Base-by-base conservation (phyloP, 2,888 invertebrate species). In the Patella caerulea region DNA sequence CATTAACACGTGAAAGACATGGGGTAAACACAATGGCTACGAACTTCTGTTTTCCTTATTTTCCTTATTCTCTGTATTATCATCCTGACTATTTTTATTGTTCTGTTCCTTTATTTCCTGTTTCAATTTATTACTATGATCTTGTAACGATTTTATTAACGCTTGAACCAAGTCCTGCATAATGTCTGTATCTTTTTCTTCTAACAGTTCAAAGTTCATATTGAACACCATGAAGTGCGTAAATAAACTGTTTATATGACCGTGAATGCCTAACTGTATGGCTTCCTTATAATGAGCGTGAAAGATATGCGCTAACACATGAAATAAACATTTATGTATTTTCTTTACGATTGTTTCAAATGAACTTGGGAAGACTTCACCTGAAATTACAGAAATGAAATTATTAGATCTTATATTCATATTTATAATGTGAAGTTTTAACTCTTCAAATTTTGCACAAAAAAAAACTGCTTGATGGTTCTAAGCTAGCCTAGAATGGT, bases 261-360 rank as follows among this genome's bases (percentile, higher is more conserved):
- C 96, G 94, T 98, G 98, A 92, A 98, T 94, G 88, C 96, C 96
- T 92, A 98, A 94, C 92, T 96, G 94, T 92, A 96, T 96, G 90
- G 98, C 95, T 94, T 98, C 97, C 93, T 96, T 95, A 94, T 98
- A 98, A 94, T 99, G 98, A 93, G 96, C 96, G 92, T 97, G 97
- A 94, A 98, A 98, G 93, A 98, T 94, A 94, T 99, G 98, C 93
- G 98, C 98, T 94, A 98, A 94, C 93, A 98, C 98, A 94, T 98
- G 98, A 94, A 97, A 98, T 94, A 98, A 94, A 93, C 98, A 95
- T 92, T 97, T 96, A 93, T 96, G 94, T 93, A 98, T 97, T 94
- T 98, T 98, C 93, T 97, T 96, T 92, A 98, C 97, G 93, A 97
- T 96, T 91, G 95, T 95, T 93, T 97, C 97, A 93, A 98, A 98